Percentiles rank a stretch among this genome's conserved stretches.
These are phyloP conservation scores for Dermatophagoides farinae DNA, from an alignment of 1,140 invertebrate species.

Conservation along the genomic window DNA sequence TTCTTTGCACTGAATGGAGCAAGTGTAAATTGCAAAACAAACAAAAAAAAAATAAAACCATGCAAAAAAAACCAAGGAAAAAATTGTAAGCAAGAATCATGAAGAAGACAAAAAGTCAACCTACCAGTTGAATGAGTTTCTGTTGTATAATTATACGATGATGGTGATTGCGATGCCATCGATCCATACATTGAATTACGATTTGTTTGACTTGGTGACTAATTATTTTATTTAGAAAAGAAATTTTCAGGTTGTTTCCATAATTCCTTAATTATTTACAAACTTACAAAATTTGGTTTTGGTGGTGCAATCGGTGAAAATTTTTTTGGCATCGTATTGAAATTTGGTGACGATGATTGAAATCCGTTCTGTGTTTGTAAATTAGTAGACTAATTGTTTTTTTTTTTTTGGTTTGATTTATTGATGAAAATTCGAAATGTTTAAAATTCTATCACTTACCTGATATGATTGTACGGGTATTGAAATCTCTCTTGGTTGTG, in stretches of 20 bases:
- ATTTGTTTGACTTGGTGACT: background rate
- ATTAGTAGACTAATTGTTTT: too few species aligned
- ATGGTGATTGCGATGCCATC: conserved; percentile 9
- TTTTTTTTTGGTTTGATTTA: too few species aligned
- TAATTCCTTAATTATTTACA: background rate
- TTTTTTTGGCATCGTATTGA: background rate
- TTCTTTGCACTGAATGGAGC: background rate
- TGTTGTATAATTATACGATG: background rate
- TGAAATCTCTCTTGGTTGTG: background rate
- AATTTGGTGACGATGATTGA: background rate
- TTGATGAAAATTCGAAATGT: background rate
- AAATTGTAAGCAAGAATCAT: background rate
- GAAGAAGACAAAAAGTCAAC: background rate
- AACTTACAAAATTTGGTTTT: conserved; percentile 8
- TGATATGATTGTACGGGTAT: background rate
- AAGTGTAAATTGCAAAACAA: background rate
- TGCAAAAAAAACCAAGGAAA: background rate
- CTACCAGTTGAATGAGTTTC: background rate
- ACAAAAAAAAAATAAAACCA: background rate
- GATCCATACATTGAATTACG: conserved; percentile 7
- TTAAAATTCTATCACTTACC: background rate
- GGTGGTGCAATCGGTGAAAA: conserved; percentile 5
- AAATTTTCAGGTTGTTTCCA: background rate
- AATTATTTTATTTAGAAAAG: background rate
- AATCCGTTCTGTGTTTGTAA: too few species aligned